phyloP scores from a whole-genome alignment of 1,140 invertebrate genomes.

The Trichonephila clavata region DNA sequence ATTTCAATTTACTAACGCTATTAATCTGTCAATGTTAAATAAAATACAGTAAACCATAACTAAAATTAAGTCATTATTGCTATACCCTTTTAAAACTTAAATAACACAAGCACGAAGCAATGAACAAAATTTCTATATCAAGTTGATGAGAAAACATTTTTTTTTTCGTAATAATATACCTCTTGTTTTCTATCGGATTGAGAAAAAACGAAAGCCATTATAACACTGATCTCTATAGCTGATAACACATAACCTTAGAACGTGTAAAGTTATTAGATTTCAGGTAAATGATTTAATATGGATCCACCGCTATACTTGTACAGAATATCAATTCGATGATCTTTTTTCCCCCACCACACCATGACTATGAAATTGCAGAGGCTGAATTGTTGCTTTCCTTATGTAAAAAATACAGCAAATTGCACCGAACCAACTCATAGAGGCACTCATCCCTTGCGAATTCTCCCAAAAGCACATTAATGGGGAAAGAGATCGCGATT shows the following conservation, averaged over 20 bases:
- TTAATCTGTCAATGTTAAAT: too few species aligned
- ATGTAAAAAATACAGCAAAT: neutral
- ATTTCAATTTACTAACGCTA: neutral
- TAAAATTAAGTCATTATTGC: too few species aligned
- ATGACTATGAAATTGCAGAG: neutral
- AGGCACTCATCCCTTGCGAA: neutral
- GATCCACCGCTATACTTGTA: neutral
- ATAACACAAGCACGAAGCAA: neutral
- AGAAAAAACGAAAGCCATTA: too few species aligned
- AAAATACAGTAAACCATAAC: too few species aligned
- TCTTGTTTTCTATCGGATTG: neutral
- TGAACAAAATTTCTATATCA: neutral
- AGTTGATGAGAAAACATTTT: neutral
- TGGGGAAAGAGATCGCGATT: neutral
- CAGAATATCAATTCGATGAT: neutral
- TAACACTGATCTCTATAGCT: too few species aligned
- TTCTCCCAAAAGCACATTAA: slow-evolving; percentile 5
- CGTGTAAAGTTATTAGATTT: neutral
- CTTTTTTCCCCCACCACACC: neutral
- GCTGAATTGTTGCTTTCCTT: neutral
- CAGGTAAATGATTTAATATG: neutral
- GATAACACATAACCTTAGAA: too few species aligned
- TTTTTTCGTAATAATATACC: neutral
- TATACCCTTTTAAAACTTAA: too few species aligned
- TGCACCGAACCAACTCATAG: neutral